Evolutionary conservation across 2,113 vertebrate species (phyloP).

Genomic region (Microcebus griseorufus): DNA sequence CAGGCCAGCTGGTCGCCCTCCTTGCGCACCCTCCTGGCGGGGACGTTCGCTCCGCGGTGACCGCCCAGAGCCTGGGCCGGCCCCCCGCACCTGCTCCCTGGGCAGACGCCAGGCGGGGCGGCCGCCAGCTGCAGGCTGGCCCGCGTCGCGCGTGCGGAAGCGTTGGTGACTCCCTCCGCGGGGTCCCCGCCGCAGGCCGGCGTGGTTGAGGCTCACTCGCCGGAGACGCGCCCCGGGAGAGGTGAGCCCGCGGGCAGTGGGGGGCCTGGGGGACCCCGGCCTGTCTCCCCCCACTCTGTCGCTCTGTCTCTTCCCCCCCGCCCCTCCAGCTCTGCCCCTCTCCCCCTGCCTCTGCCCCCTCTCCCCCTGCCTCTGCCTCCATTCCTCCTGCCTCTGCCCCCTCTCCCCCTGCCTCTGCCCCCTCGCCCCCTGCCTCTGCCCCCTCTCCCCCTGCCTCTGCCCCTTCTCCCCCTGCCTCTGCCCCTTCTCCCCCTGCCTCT

Average conservation of each 20-base stretch:
- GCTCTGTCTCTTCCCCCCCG: fast-evolving
- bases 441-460: too few species aligned
- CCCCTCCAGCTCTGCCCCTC: fast-evolving
- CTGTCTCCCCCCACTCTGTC: fast-evolving
- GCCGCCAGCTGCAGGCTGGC: neutral
- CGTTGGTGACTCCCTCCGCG: neutral
- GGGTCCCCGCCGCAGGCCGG: neutral
- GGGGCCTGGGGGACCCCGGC: neutral
- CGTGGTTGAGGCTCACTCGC: neutral
- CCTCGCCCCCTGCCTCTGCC: too few species aligned
- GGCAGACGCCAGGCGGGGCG: slow-evolving; percentile 36
- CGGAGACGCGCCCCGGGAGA: neutral
- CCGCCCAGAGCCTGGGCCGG: neutral
- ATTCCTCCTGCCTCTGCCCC: too few species aligned
- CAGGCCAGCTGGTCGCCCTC: neutral
- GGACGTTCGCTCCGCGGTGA: neutral
- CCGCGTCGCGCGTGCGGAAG: neutral
- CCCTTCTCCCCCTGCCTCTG: too few species aligned
- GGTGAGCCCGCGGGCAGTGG: slow-evolving; percentile 10
- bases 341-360: too few species aligned
- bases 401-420: too few species aligned
- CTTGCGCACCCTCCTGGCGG: neutral
- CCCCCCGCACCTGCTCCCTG: neutral
- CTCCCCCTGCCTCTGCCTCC: too few species aligned
- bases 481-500: too few species aligned